These are phyloP conservation scores for Spisula solida DNA, from an alignment of 2,888 invertebrate genomes.

Conservation along the genomic window DNA sequence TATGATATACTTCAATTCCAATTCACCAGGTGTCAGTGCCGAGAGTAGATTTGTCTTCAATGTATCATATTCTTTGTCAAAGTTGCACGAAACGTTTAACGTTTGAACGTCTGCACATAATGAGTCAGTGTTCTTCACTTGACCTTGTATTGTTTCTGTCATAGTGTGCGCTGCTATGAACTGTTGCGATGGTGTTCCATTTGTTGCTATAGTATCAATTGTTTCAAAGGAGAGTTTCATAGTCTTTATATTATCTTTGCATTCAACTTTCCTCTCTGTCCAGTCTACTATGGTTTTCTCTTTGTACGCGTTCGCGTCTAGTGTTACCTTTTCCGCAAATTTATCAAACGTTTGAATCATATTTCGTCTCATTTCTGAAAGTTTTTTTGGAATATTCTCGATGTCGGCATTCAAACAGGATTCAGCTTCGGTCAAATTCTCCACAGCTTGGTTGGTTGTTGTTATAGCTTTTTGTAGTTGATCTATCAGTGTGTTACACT, in stretches of 20 bases:
- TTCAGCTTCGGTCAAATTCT: too few species aligned
- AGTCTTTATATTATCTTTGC: background rate
- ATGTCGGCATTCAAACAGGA: too few species aligned
- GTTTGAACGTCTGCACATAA: too few species aligned
- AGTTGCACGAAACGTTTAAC: background rate
- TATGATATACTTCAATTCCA: background rate
- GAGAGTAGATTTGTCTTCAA: background rate
- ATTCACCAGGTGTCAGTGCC: background rate
- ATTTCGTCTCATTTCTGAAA: too few species aligned
- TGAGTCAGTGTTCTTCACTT: too few species aligned
- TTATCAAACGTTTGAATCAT: too few species aligned
- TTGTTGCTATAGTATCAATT: background rate
- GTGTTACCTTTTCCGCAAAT: background rate
- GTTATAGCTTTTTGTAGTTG: background rate
- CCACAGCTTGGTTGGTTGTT: too few species aligned
- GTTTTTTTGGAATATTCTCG: too few species aligned
- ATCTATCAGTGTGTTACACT: background rate
- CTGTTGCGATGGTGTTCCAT: too few species aligned
- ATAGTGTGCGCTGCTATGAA: background rate
- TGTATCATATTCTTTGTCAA: background rate
- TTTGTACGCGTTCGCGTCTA: background rate
- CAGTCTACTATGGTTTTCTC: background rate
- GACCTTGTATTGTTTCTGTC: background rate
- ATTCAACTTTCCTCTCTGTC: background rate
- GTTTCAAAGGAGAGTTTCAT: background rate